These are phyloP conservation scores for Drosophila punjabiensis DNA, from an alignment of 1,140 invertebrate genomes.

Conservation along the genomic window DNA sequence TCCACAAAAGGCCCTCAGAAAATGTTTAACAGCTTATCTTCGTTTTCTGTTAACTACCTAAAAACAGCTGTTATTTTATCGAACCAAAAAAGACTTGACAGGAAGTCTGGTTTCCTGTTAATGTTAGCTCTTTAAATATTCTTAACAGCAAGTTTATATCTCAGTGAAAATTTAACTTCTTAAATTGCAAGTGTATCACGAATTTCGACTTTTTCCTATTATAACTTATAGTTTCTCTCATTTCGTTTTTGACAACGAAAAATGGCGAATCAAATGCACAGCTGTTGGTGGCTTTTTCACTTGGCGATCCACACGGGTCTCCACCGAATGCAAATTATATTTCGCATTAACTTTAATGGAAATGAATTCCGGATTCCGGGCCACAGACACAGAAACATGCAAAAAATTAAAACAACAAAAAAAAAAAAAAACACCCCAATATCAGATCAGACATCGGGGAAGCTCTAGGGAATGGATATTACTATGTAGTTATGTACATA, in stretches of 20 bases:
- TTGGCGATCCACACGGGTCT: slow-evolving; percentile 34
- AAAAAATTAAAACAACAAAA: neutral
- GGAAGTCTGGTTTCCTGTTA: neutral
- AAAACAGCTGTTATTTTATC: neutral
- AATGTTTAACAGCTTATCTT: accelerated
- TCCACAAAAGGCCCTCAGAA: too few species aligned
- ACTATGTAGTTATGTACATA: neutral
- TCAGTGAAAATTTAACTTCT: neutral
- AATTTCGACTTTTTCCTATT: neutral
- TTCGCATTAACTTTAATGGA: slow-evolving; percentile 71
- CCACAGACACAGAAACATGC: slow-evolving; percentile 11
- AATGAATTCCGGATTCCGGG: slow-evolving; percentile 61
- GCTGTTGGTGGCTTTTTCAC: slow-evolving; percentile 54
- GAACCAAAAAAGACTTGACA: neutral
- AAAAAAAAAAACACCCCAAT: slow-evolving; percentile 25
- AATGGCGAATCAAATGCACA: slow-evolving; percentile 65
- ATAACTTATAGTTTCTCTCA: slow-evolving; percentile 14
- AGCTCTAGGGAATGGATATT: neutral
- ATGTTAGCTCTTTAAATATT: neutral
- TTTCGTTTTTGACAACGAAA: slow-evolving; percentile 64
- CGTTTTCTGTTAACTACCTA: neutral
- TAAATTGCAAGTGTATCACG: neutral
- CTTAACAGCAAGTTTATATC: neutral
- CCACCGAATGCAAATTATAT: slow-evolving; percentile 69
- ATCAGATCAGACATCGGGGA: slow-evolving; percentile 20